Evolutionary conservation across 2,888 invertebrate species (phyloP), one percentile per base, ranked within the genome.

Genomic region (Bellardia bayeri): DNA sequence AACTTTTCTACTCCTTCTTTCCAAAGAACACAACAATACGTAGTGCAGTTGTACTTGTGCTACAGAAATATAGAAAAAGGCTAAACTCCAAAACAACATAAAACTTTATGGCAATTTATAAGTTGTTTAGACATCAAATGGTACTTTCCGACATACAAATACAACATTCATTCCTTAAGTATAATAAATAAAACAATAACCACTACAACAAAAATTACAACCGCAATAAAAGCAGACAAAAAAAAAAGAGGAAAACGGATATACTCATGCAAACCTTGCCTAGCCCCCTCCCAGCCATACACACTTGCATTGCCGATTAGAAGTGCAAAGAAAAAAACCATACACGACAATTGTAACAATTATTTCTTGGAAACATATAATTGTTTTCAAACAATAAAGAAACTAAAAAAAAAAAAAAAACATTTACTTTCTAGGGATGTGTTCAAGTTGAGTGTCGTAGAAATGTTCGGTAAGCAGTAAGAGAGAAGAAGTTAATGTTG

Each of bases 81-180:
- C 66, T 13, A 58, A 49, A 42, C 40, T 58, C 14, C 30, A 42
- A 16, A 9, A 30, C 8, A 58, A 68, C 14, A 71, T 58, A 68
- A 64, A 82, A 68, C 63, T 79, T 79, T 72, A 72, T 75, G 86
- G 79, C 63, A 80, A 80, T 80, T 83, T 71, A 71, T 86, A 81
- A 87, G 76, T 87, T 76, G 81, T 84, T 78, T 81, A 87, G 87
- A 78, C 84, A 81, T 84, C 74, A 84, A 84, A 84, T 85, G 82
- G 74, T 63, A 79, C 82, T 85, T 75, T 63, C 56, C 81, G 66
- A 63, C 45, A 82, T 61, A 51, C 42, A 78, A 72, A 82, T 61
- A 51, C 42, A 78, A 72, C 64, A 63, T 69, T 72, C 56, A 56
- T 58, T 79, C 64, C 72, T 82, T 49, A 84, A 84, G 76, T 84